Evolutionary conservation across 2,888 invertebrate species (phyloP).

Genomic region (Heliconius aoede): DNA sequence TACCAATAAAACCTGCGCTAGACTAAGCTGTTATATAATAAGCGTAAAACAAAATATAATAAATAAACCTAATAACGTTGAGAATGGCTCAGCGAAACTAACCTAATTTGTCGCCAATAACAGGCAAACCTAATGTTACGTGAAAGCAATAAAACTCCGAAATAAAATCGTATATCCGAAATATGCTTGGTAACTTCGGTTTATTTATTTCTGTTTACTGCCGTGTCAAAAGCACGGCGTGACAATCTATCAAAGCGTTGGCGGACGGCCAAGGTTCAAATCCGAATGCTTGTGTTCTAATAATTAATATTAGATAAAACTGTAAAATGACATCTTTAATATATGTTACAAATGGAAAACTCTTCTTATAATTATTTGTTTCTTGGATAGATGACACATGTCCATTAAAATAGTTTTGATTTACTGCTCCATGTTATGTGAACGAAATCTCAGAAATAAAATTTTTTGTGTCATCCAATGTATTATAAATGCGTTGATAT

Average conservation of each 20-base stretch:
- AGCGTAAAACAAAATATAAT: conserved; percentile 41
- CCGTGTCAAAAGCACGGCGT: conserved; percentile 71
- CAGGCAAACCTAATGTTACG: conserved; percentile 65
- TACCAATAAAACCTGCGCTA: background rate
- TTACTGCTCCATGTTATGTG: conserved; percentile 43
- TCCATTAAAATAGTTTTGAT: conserved; percentile 50
- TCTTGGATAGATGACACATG: conserved; percentile 49
- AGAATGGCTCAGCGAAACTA: conserved; percentile 48
- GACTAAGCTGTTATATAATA: conserved; percentile 23
- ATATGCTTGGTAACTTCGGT: conserved; percentile 54
- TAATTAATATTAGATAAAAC: conserved; percentile 53
- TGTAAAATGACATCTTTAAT: conserved; percentile 60
- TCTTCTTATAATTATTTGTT: conserved; percentile 50
- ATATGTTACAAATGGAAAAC: conserved; percentile 55
- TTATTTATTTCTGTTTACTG: conserved; percentile 78
- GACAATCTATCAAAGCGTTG: conserved; percentile 73
- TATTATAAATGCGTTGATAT: conserved; percentile 31
- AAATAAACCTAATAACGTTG: conserved; percentile 46
- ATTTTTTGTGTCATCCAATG: conserved; percentile 21
- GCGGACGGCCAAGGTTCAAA: conserved; percentile 74
- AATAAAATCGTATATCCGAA: conserved; percentile 66
- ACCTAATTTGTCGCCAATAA: conserved; percentile 51
- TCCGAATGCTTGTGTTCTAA: conserved; percentile 17
- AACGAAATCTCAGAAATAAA: conserved; percentile 36
- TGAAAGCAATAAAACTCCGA: conserved; percentile 71